Evolutionary conservation across 2,797 vertebrate species (phyloP).

Genomic region (Myiotriccus ornatus): DNA sequence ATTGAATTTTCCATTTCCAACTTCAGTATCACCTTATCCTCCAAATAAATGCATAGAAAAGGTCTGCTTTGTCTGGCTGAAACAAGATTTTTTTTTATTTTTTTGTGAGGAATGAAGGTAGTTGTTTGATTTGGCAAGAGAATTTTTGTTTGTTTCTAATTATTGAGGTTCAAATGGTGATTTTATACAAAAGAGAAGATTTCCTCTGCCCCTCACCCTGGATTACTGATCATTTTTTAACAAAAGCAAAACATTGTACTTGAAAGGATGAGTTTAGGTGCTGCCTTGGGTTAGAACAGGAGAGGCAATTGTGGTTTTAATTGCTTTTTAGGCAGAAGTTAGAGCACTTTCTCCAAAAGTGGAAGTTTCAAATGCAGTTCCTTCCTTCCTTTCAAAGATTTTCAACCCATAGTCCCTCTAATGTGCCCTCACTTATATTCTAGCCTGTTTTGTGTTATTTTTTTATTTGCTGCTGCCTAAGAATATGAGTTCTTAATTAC

Average conservation of each 20-base stretch:
- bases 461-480: not conserved
- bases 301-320: not conserved
- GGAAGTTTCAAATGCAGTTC: not conserved
- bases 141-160: not conserved
- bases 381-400: not conserved
- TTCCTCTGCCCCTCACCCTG: not conserved
- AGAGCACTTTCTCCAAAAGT: not conserved
- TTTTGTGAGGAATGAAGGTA: not conserved
- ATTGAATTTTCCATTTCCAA: not conserved
- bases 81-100: not conserved
- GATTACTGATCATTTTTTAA: not conserved
- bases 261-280: not conserved
- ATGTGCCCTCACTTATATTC: not conserved
- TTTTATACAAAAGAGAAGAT: not conserved
- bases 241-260: not conserved
- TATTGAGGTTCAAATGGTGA: not conserved
- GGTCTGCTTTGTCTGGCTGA: not conserved
- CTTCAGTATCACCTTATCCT: not conserved
- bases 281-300: not conserved
- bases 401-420: not conserved
- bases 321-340: not conserved
- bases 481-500: not conserved
- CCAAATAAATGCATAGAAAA: not conserved
- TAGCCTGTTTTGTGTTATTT: not conserved
- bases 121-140: not conserved